Percentiles rank a stretch among this genome's conserved stretches.
phyloP scores from a whole-genome alignment of 2,888 invertebrate species.

The Mycogona germanica region DNA sequence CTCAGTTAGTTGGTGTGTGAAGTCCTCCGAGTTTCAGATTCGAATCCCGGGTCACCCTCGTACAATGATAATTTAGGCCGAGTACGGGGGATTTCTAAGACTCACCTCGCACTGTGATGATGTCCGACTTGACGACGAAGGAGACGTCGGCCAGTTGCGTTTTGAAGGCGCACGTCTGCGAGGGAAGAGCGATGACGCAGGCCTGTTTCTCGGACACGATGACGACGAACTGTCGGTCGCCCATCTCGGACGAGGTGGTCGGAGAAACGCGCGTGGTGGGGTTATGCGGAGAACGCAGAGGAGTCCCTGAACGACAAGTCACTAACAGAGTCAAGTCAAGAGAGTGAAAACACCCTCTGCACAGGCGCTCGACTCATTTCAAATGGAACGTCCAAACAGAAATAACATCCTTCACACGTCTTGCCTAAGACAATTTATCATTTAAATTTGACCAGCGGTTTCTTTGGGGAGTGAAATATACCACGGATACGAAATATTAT shows the following conservation, averaged over 20 bases:
- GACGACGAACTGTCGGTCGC: constrained; percentile 84
- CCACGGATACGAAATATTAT: no score
- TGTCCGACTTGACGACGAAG: constrained; percentile 87
- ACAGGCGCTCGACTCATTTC: background rate
- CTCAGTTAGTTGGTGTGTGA: no score
- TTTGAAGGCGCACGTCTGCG: constrained; percentile 87
- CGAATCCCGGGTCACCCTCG: no score
- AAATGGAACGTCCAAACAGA: no score
- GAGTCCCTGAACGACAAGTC: constrained; percentile 28
- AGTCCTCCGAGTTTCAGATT: no score
- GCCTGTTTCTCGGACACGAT: constrained; percentile 93
- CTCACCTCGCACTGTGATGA: constrained; percentile 74
- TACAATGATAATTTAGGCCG: background rate
- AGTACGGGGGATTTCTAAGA: background rate
- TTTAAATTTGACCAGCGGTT: no score
- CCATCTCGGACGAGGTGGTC: constrained; percentile 40
- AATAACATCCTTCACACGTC: no score
- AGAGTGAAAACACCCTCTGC: background rate
- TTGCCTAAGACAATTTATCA: no score
- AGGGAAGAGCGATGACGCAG: constrained; percentile 82
- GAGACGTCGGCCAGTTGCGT: constrained; percentile 81
- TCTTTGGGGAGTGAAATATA: no score
- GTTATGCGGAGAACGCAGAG: constrained; percentile 34
- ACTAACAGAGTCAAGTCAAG: no score
- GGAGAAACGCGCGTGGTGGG: constrained; percentile 32